Conservation (phyloP, 2,113 vertebrate genomes). For the Crotalus helleri region DNA sequence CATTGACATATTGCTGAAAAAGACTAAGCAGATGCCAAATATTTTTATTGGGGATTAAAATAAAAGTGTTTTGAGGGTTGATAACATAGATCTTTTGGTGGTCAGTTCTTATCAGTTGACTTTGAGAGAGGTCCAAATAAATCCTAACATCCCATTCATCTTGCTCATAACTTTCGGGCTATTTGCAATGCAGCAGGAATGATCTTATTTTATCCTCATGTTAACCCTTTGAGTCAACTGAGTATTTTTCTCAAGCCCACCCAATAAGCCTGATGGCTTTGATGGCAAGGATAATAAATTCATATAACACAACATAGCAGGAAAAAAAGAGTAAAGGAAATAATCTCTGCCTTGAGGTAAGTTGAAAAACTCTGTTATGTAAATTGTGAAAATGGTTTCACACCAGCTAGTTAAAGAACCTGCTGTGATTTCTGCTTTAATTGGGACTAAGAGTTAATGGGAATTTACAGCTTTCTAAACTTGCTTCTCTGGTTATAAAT, state of each 20-base stretch:
- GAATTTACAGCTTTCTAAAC: background rate
- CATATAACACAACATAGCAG: background rate
- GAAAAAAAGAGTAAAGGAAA: background rate
- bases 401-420: background rate
- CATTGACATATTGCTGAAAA: background rate
- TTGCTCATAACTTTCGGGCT: background rate
- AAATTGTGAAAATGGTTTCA: background rate
- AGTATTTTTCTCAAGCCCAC: background rate
- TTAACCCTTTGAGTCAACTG: background rate
- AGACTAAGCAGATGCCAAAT: background rate
- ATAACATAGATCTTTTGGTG: background rate
- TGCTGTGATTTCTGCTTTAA: conserved; percentile 9
- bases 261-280: background rate
- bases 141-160: background rate
- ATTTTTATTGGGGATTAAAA: background rate
- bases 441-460: conserved; percentile 7
- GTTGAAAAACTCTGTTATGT: background rate
- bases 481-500: background rate
- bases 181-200: background rate
- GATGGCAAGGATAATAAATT: conserved; percentile 14
- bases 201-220: background rate
- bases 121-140: background rate
- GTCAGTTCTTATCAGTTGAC: background rate
- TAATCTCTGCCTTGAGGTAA: background rate
- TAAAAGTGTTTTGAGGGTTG: background rate